Evolutionary conservation across 2,797 vertebrate genomes (phyloP), one percentile per base, ranked within the genome.

Genomic region (Alectoris magna): DNA sequence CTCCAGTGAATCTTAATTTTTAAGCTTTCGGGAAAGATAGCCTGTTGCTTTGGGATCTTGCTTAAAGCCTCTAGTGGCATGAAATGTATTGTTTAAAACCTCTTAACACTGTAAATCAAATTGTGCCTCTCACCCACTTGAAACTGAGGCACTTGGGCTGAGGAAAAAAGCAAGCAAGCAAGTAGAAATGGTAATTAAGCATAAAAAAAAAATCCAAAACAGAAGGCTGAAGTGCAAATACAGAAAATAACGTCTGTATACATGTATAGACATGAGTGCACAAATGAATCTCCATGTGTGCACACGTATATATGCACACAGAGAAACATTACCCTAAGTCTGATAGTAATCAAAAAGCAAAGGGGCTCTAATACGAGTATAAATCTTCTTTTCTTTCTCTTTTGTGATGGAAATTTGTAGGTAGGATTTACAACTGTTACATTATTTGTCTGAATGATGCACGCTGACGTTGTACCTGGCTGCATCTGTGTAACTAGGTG

Each of bases 1-100:
- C 78, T 91, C 48, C 77, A 93, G 38, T 73, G 90, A 83, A 59
- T 85, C 93, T 93, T 94, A 96, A 74, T 80, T 87, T 87, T 84
- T 81, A 92, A 91, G 74, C 79, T 83, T 69, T 69, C 51, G 68
- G 56, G 70, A 84, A 53, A 63, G 68, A 67, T 56, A 87, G 27
- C 70, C 67, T 94, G 90, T 90, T 94, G 53, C 88, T 89, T 84
- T 9, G 39, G 58, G 79, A 84, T 69, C 72, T 70, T 92, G 70
- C 74, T 85, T 53, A 62, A 71, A 67, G 90, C 23, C 58, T 27
- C 48, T 56, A 23, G 38, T 14, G 6, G 44, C 71, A 49, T 60
- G 91, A 82, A 79, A 91, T 84, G 5, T 29, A 55, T 88, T 92
- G 91, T 95, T 94, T 91, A 86, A 93, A 91, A 76, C 58, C 80